phyloP scores from a whole-genome alignment of 2,797 vertebrate genomes.

The Bradypodion pumilum region DNA sequence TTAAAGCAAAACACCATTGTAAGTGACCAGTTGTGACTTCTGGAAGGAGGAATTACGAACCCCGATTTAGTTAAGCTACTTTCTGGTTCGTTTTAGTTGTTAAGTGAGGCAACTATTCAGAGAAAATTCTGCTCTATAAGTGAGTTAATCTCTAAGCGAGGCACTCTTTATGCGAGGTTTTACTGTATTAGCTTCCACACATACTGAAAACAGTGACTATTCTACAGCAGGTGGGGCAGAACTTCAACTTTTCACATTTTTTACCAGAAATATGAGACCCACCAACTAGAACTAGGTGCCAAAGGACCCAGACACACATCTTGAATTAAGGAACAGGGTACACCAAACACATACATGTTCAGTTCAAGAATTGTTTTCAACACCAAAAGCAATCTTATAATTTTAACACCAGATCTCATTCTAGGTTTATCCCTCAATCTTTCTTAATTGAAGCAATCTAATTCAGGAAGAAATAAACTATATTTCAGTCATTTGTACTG shows the following conservation, averaged over 20 bases:
- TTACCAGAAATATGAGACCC: not conserved
- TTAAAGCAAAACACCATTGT: too few relatives aligned
- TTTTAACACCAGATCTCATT: not conserved
- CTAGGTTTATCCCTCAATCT: not conserved
- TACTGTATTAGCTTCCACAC: too few relatives aligned
- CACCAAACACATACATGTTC: not conserved
- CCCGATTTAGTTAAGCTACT: too few relatives aligned
- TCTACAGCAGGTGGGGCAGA: not conserved
- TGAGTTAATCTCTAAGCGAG: too few relatives aligned
- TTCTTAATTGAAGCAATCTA: not conserved
- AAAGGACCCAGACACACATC: not conserved
- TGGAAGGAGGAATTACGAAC: too few relatives aligned
- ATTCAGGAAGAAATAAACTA: not conserved
- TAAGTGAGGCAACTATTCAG: too few relatives aligned
- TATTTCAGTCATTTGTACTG: not conserved
- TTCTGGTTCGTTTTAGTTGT: too few relatives aligned
- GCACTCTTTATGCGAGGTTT: too few relatives aligned
- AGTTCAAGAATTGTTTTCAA: not conserved
- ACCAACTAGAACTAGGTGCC: not conserved
- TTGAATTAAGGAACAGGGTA: not conserved
- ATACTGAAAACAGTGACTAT: not conserved
- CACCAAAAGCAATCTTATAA: not conserved
- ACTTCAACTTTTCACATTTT: not conserved
- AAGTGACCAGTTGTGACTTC: too few relatives aligned
- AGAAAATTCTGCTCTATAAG: too few relatives aligned